Conservation (phyloP, 2,113 vertebrate genomes). For the Gadus macrocephalus region DNA sequence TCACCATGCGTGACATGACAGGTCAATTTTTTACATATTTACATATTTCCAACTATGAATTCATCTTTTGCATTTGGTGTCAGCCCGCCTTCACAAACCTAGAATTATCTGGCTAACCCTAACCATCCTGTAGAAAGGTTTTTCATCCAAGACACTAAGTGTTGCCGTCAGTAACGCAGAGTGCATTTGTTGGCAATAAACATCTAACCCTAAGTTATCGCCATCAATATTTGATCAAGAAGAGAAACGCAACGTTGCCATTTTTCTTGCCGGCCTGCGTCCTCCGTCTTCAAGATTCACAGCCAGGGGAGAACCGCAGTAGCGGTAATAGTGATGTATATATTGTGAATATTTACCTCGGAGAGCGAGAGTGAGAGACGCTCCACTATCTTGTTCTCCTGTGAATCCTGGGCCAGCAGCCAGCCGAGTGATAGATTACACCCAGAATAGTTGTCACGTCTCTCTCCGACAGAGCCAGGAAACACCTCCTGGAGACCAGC, state of each 20-base stretch:
- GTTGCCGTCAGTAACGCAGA: slow-evolving; percentile 9
- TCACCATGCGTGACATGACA: neutral
- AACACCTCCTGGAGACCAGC: too few species aligned
- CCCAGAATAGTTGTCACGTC: neutral
- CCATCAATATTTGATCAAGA: slow-evolving; percentile 47
- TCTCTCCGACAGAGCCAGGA: too few species aligned
- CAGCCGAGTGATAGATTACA: slow-evolving; percentile 56
- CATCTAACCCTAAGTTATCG: slow-evolving; percentile 4
- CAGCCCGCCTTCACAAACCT: too few species aligned
- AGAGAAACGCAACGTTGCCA: slow-evolving; percentile 9
- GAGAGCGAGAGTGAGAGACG: slow-evolving; percentile 33
- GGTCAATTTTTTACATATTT: neutral
- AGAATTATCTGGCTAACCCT: too few species aligned
- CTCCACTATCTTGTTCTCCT: slow-evolving; percentile 25
- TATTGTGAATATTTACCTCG: slow-evolving; percentile 50
- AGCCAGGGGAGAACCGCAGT: slow-evolving; percentile 40
- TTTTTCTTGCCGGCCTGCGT: slow-evolving; percentile 27
- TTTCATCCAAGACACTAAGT: neutral
- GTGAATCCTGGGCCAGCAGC: slow-evolving; percentile 37
- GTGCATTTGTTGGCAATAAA: neutral
- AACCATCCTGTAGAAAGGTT: too few species aligned
- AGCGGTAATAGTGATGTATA: slow-evolving; percentile 28
- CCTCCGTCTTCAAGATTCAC: slow-evolving; percentile 31
- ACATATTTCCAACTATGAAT: neutral
- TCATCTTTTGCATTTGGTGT: neutral